Evolutionary conservation across 2,113 vertebrate species (phyloP).

Genomic region (Coracopsis vasa): DNA sequence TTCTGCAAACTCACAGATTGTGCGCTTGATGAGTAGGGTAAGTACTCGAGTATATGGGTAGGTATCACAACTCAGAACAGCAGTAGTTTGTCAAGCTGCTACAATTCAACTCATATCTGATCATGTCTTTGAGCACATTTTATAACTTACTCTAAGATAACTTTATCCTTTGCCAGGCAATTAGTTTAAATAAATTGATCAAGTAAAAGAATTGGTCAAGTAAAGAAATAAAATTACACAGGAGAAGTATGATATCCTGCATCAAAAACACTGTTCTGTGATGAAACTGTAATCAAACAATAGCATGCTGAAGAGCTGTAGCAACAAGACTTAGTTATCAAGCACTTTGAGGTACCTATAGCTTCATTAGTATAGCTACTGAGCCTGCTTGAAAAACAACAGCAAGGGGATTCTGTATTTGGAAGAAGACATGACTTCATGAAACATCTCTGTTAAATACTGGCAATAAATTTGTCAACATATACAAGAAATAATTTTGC

Average conservation of each 20-base stretch:
- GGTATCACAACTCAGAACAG: background rate
- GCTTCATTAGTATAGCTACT: background rate
- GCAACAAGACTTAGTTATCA: background rate
- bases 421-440: background rate
- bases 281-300: background rate
- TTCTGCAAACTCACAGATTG: background rate
- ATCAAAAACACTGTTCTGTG: background rate
- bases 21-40: too few relatives aligned
- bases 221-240: background rate
- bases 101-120: background rate
- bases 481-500: background rate
- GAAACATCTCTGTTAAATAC: background rate
- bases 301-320: background rate
- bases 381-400: background rate
- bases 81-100: background rate
- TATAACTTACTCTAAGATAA: background rate
- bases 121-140: background rate
- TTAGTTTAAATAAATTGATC: background rate
- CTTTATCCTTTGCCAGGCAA: background rate
- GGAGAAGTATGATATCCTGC: background rate
- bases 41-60: rapidly evolving
- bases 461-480: background rate
- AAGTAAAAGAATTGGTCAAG: background rate
- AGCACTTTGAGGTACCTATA: background rate
- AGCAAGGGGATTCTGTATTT: background rate